These are phyloP conservation scores for Acanthochromis polyacanthus DNA, from an alignment of 2,113 vertebrate species.

Conservation along the genomic window DNA sequence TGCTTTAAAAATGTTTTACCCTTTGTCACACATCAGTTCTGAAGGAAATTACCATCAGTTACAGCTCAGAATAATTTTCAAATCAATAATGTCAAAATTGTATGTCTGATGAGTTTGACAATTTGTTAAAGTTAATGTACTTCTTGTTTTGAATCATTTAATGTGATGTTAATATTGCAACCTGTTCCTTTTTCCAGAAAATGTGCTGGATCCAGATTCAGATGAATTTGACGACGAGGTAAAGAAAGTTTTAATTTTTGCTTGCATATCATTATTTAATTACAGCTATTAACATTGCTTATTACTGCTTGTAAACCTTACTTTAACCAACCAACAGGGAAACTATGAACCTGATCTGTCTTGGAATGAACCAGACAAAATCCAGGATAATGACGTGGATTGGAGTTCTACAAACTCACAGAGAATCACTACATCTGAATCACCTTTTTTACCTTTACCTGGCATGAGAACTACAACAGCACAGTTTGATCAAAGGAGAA, in stretches of 20 bases:
- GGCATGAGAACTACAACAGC: constrained; percentile 48
- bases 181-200: constrained; percentile 71
- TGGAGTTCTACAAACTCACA: constrained; percentile 39
- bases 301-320: background rate
- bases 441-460: constrained; percentile 26
- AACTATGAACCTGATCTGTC: constrained; percentile 54
- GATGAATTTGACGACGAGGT: constrained; percentile 76
- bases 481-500: constrained; percentile 10
- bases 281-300: background rate
- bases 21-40: constrained; percentile 12
- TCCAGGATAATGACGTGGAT: constrained; percentile 30
- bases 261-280: background rate
- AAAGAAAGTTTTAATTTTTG: constrained; percentile 8
- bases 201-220: constrained; percentile 48
- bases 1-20: constrained; percentile 43
- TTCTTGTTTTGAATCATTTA: constrained; percentile 4
- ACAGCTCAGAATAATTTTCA: background rate
- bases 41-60: background rate
- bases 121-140: background rate
- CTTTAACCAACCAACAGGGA: constrained; percentile 62
- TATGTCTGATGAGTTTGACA: background rate
- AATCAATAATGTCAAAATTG: background rate
- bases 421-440: constrained; percentile 24
- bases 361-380: constrained; percentile 55
- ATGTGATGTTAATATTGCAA: constrained; percentile 32